Percentiles rank a stretch among this genome's conserved stretches.
Evolutionary conservation across 2,113 vertebrate genomes (phyloP).

Genomic region (Tretioscincus oriximinensis): DNA sequence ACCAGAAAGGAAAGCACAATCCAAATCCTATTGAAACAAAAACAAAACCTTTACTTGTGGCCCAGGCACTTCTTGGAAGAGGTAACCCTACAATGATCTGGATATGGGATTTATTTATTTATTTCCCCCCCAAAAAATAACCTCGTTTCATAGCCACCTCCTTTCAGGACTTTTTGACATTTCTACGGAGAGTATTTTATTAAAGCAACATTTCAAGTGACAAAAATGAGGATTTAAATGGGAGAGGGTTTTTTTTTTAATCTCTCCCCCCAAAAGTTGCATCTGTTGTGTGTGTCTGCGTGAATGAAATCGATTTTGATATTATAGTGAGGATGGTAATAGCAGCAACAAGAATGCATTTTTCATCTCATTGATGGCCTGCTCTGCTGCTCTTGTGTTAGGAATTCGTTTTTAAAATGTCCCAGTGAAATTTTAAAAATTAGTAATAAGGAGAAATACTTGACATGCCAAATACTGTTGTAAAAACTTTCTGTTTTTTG

Average conservation of each 20-base stretch:
- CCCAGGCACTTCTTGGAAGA: slow-evolving; percentile 59
- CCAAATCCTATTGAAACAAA: slow-evolving; percentile 32
- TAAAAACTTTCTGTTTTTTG: slow-evolving; percentile 42
- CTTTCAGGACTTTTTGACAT: slow-evolving; percentile 61
- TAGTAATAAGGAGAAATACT: slow-evolving; percentile 53
- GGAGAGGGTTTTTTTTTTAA: slow-evolving; percentile 55
- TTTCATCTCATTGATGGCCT: slow-evolving; percentile 59
- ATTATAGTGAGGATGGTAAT: slow-evolving; percentile 7
- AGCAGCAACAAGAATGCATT: slow-evolving; percentile 51
- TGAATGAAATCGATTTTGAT: slow-evolving; percentile 61
- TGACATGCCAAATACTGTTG: slow-evolving; percentile 57
- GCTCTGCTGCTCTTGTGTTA: slow-evolving; percentile 39
- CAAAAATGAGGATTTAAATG: slow-evolving; percentile 51
- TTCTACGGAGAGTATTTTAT: slow-evolving; percentile 60
- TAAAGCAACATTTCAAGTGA: slow-evolving; percentile 51
- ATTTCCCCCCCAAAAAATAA: slow-evolving; percentile 33
- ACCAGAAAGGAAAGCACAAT: slow-evolving; percentile 52
- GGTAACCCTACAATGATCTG: slow-evolving; percentile 50
- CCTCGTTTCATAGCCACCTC: slow-evolving; percentile 50
- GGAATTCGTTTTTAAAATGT: slow-evolving; percentile 41
- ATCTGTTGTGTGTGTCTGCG: slow-evolving; percentile 36
- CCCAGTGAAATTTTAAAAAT: slow-evolving; percentile 37
- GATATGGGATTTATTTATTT: slow-evolving; percentile 22
- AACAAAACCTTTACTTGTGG: slow-evolving; percentile 15
- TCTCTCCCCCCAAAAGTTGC: slow-evolving; percentile 18